phyloP scores from a whole-genome alignment of 2,888 invertebrate genomes.

The Lasioglossum leucozonium region DNA sequence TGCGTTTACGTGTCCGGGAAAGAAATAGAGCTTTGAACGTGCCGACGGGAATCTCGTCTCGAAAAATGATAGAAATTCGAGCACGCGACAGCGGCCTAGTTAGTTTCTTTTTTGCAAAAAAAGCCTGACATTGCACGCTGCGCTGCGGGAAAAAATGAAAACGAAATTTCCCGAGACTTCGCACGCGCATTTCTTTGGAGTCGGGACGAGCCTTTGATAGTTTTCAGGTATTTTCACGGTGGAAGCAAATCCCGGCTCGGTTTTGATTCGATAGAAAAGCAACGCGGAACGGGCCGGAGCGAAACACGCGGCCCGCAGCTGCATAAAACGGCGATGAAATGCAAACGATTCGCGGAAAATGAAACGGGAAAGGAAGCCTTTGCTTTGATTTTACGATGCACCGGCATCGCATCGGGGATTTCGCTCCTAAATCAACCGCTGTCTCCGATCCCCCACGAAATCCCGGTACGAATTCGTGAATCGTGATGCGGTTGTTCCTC shows the following conservation, averaged over 20 bases:
- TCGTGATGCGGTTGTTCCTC: not conserved
- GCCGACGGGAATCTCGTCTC: not conserved
- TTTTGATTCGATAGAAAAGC: constrained; percentile 48
- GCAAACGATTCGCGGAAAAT: constrained; percentile 64
- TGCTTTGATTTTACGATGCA: constrained; percentile 58
- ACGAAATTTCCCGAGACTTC: not conserved
- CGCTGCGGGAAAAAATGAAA: not conserved
- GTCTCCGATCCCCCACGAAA: constrained; percentile 45
- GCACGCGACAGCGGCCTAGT: not conserved
- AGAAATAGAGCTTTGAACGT: not conserved
- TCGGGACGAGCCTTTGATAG: not conserved
- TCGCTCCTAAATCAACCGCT: constrained; percentile 56
- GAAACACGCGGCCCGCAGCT: constrained; percentile 37
- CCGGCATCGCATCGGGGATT: constrained; percentile 36
- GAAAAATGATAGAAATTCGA: not conserved
- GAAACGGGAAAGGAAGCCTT: constrained; percentile 52
- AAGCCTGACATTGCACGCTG: not conserved
- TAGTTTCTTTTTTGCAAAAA: not conserved
- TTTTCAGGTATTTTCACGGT: not conserved
- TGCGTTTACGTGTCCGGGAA: not conserved
- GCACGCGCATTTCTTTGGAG: not conserved
- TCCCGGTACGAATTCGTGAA: constrained; percentile 48
- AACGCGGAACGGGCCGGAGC: constrained; percentile 1
- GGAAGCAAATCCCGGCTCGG: constrained; percentile 41
- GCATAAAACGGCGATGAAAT: constrained; percentile 69